phyloP scores from a whole-genome alignment of 2,888 invertebrate genomes.

The Dolomedes plantarius region DNA sequence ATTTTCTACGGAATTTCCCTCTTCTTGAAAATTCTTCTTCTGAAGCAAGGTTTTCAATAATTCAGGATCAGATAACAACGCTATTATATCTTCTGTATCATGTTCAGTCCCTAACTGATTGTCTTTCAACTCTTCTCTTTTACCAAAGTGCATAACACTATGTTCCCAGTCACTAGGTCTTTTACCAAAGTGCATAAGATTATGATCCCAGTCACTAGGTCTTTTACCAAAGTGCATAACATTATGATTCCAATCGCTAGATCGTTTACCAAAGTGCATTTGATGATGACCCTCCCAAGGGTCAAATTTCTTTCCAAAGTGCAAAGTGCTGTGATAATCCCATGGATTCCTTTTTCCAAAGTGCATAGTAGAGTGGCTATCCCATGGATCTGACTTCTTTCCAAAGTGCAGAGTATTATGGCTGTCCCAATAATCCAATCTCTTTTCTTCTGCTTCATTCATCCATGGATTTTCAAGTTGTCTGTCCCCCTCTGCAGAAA shows the following conservation, averaged over 20 bases:
- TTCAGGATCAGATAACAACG: no score
- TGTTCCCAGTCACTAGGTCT: no score
- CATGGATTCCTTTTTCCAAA: constrained; percentile 22
- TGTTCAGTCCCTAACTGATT: no score
- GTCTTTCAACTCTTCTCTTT: not conserved
- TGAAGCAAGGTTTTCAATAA: no score
- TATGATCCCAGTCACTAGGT: no score
- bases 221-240: constrained; percentile 23
- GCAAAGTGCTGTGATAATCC: constrained; percentile 24
- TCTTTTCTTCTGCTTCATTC: not conserved
- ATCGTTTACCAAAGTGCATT: constrained; percentile 12
- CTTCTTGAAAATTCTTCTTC: no score
- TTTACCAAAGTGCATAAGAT: constrained; percentile 23
- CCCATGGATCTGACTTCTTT: constrained; percentile 26
- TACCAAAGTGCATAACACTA: constrained; percentile 17
- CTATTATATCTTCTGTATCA: not conserved
- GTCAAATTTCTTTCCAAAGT: constrained; percentile 45
- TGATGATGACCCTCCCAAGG: constrained; percentile 16
- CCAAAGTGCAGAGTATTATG: constrained; percentile 54
- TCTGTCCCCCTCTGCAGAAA: not conserved
- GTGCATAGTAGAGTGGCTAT: constrained; percentile 10
- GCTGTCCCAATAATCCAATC: not conserved
- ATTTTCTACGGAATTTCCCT: not conserved
- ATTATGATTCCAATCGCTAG: not conserved
- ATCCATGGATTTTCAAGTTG: not conserved